Percentiles rank a stretch among this genome's conserved stretches.
Conservation (phyloP, 1,140 invertebrate species). For the Ceratosolen solmsi region DNA sequence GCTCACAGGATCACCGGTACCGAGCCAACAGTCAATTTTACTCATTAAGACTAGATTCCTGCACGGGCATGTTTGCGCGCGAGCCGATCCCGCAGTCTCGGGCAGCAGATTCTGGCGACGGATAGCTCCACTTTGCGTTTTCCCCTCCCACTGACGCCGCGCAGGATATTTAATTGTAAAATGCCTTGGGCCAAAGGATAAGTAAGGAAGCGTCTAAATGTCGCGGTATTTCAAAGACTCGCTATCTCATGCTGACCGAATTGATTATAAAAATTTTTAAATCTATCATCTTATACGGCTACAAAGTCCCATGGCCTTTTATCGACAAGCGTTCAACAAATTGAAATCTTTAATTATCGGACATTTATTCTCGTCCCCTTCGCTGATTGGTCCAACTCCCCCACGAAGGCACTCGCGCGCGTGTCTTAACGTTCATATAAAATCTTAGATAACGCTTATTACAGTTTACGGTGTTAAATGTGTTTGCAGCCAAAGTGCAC, state of each 20-base stretch:
- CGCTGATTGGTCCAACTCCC: not conserved
- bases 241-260: too few species aligned
- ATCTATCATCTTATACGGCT: too few species aligned
- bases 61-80: slow-evolving; percentile 59
- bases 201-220: not conserved
- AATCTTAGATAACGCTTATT: not conserved
- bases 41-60: slow-evolving; percentile 73
- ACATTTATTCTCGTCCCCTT: not conserved
- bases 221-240: not conserved
- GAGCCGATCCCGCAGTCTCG: too few species aligned
- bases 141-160: not conserved
- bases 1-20: slow-evolving; percentile 49
- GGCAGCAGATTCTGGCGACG: slow-evolving; percentile 64
- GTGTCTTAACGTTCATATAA: not conserved
- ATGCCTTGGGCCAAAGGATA: not conserved
- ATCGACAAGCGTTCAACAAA: not conserved
- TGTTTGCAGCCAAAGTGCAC: not conserved
- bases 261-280: too few species aligned
- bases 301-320: too few species aligned
- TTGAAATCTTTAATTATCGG: not conserved
- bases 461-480: not conserved
- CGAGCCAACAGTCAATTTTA: slow-evolving; percentile 64
- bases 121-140: slow-evolving; percentile 60
- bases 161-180: slow-evolving; percentile 35
- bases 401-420: not conserved